These are phyloP conservation scores for Colostygia pectinataria DNA, from an alignment of 2,888 invertebrate genomes.

Conservation along the genomic window DNA sequence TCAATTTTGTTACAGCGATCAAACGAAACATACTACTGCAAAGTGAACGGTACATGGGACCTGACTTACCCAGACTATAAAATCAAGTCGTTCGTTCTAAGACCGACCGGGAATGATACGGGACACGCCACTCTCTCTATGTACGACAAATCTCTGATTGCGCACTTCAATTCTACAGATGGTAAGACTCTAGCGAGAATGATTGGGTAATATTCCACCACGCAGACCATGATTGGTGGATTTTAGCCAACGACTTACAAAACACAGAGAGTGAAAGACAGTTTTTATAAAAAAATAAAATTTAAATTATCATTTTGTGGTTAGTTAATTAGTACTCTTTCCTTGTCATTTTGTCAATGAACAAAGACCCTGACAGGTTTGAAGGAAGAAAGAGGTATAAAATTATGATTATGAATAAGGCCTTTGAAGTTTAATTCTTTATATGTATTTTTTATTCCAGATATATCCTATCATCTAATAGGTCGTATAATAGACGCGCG, in stretches of 20 bases:
- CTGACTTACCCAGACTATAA: constrained; percentile 75
- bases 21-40: constrained; percentile 85
- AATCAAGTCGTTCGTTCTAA: constrained; percentile 46
- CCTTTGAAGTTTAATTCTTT: neutral
- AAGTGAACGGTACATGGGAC: constrained; percentile 87
- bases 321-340: neutral
- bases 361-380: too few relatives aligned
- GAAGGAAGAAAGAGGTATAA: too few relatives aligned
- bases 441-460: constrained; percentile 42
- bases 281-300: too few relatives aligned
- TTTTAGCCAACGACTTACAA: too few relatives aligned
- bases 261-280: too few relatives aligned
- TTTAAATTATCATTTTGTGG: too few relatives aligned
- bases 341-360: too few relatives aligned
- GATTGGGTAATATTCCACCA: too few relatives aligned
- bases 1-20: constrained; percentile 77
- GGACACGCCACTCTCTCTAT: constrained; percentile 64
- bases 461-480: constrained; percentile 85
- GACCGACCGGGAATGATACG: constrained; percentile 69
- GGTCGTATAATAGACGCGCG: constrained; percentile 90
- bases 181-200: too few relatives aligned
- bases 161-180: constrained; percentile 74
- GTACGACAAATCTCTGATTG: constrained; percentile 60
- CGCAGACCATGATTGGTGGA: too few relatives aligned
- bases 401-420: neutral